Evolutionary conservation across 2,797 vertebrate genomes (phyloP).

Genomic region (Notoglanidium macrostoma): DNA sequence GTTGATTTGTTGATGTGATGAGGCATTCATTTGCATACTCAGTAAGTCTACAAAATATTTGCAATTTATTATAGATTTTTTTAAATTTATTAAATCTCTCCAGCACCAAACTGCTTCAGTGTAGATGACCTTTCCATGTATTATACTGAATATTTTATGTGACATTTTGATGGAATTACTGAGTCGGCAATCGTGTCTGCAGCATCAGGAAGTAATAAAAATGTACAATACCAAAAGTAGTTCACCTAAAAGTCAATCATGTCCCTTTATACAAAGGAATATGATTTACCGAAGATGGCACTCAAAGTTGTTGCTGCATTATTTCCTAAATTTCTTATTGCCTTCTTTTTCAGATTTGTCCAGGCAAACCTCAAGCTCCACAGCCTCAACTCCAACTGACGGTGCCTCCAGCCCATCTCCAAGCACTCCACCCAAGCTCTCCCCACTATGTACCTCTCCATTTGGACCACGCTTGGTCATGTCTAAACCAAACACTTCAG

Average conservation of each 20-base stretch:
- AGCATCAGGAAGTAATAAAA: constrained; percentile 31
- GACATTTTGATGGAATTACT: constrained; percentile 57
- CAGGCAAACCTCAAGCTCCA: constrained; percentile 77
- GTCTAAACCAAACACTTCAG: constrained; percentile 70
- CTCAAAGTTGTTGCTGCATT: neutral
- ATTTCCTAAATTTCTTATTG: constrained; percentile 22
- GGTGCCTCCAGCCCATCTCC: constrained; percentile 77
- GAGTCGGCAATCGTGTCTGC: constrained; percentile 26
- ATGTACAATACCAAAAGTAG: constrained; percentile 16
- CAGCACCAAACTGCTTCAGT: neutral
- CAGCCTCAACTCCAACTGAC: constrained; percentile 78
- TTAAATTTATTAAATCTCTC: neutral
- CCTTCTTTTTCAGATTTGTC: constrained; percentile 73
- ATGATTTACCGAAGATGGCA: neutral
- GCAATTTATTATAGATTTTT: neutral
- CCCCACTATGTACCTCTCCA: constrained; percentile 71
- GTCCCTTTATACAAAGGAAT: neutral
- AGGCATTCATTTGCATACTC: neutral
- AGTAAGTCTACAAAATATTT: neutral
- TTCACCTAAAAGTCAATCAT: neutral
- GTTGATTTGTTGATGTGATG: neutral
- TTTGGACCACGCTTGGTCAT: constrained; percentile 76
- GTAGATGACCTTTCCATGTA: constrained; percentile 31
- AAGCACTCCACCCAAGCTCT: constrained; percentile 77
- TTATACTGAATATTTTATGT: constrained; percentile 56